Conservation (phyloP, 1,140 invertebrate genomes). For the Bradynema listronoti region DNA sequence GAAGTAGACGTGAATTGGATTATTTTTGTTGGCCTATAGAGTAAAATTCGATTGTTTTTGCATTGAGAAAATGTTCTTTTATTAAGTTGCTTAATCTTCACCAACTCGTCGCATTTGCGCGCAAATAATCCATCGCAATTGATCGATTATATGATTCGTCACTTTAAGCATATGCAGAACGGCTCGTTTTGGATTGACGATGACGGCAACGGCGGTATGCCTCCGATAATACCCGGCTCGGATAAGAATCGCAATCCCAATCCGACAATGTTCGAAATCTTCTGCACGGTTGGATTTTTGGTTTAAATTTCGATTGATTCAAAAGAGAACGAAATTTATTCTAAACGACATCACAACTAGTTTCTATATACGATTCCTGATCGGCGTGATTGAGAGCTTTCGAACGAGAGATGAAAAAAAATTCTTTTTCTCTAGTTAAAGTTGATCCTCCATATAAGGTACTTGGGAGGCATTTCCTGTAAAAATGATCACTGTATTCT, state of each 20-base stretch:
- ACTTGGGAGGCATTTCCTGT: no score
- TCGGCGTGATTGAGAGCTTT: no score
- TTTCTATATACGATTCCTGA: no score
- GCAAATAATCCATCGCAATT: conserved; percentile 21
- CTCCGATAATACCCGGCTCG: conserved; percentile 19
- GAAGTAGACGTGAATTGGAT: conserved; percentile 26
- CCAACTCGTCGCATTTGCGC: conserved; percentile 31
- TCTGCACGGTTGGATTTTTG: conserved; percentile 17
- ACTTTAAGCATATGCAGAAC: conserved; percentile 51
- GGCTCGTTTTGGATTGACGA: conserved; percentile 48
- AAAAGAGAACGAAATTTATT: no score
- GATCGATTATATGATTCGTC: conserved; percentile 44
- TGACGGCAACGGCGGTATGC: conserved; percentile 5
- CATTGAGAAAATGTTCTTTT: not conserved
- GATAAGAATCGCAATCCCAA: conserved; percentile 31
- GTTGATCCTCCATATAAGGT: no score
- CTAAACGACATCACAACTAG: no score
- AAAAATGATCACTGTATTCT: no score
- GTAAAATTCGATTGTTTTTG: not conserved
- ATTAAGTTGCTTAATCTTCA: conserved; percentile 48
- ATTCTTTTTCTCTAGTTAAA: no score
- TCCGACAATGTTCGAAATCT: conserved; percentile 41
- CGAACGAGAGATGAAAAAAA: no score
- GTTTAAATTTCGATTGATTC: not conserved
- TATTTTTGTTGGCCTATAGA: not conserved